phyloP scores from a whole-genome alignment of 2,888 invertebrate species.

The Sclerodermus sp. region DNA sequence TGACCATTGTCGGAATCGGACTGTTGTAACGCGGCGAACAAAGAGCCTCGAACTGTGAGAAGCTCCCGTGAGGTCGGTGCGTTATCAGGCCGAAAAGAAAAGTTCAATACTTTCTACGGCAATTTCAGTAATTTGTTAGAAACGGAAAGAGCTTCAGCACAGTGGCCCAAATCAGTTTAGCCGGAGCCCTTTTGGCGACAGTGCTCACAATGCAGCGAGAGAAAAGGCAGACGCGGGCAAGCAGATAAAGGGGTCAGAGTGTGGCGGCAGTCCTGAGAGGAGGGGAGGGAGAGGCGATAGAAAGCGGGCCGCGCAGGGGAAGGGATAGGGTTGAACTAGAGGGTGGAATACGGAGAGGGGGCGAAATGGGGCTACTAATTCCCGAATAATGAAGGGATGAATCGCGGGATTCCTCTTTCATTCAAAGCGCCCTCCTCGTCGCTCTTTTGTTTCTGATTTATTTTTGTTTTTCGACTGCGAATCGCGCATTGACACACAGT shows the following conservation, averaged over 20 bases:
- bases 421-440: not conserved
- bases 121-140: not conserved
- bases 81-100: too few species aligned
- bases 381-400: conserved; percentile 55
- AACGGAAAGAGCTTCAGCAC: not conserved
- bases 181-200: conserved; percentile 15
- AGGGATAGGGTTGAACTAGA: conserved; percentile 18
- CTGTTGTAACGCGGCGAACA: too few species aligned
- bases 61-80: too few species aligned
- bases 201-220: conserved; percentile 18
- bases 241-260: conserved; percentile 28
- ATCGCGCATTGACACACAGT: not conserved
- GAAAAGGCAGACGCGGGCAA: conserved; percentile 22
- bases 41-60: too few species aligned
- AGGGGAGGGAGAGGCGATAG: conserved; percentile 3
- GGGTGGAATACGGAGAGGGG: conserved; percentile 20
- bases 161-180: conserved; percentile 18
- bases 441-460: conserved; percentile 17
- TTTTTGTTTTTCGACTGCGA: not conserved
- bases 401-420: conserved; percentile 25
- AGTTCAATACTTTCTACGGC: too few species aligned
- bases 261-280: conserved; percentile 1
- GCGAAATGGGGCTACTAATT: conserved; percentile 55
- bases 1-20: too few species aligned
- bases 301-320: conserved; percentile 24